Evolutionary conservation across 2,113 vertebrate genomes (phyloP).

Genomic region (Trogon melanurus): DNA sequence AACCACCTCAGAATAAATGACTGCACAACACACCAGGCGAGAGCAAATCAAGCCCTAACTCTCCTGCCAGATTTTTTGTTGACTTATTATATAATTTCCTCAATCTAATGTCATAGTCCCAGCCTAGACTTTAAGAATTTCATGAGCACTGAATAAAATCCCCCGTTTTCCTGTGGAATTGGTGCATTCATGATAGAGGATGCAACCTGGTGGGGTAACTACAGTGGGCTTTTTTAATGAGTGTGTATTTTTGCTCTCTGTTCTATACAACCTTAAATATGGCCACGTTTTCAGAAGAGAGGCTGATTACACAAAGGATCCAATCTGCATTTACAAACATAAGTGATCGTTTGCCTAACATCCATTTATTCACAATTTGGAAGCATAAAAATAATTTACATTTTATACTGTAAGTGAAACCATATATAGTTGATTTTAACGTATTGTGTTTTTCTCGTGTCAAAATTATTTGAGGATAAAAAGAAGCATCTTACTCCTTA

Average conservation of each 20-base stretch:
- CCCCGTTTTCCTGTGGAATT: background rate
- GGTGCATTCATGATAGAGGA: background rate
- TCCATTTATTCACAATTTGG: background rate
- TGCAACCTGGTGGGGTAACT: background rate
- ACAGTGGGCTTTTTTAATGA: background rate
- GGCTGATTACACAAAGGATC: background rate
- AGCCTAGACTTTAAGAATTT: background rate
- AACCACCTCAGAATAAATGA: background rate
- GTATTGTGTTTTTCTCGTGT: background rate
- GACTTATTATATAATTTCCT: background rate
- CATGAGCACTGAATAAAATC: background rate
- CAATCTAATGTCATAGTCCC: background rate
- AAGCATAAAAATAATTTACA: background rate
- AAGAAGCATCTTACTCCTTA: background rate
- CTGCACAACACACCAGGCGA: background rate
- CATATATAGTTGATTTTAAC: background rate
- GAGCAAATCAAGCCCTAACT: background rate
- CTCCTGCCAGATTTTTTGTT: background rate
- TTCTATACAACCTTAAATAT: background rate
- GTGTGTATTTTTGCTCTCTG: background rate
- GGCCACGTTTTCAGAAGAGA: background rate
- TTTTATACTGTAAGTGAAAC: background rate
- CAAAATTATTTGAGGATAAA: background rate
- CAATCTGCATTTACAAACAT: background rate
- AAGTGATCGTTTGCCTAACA: background rate